These are phyloP conservation scores for Nebria ingens DNA, from an alignment of 1,140 invertebrate species.

Conservation along the genomic window DNA sequence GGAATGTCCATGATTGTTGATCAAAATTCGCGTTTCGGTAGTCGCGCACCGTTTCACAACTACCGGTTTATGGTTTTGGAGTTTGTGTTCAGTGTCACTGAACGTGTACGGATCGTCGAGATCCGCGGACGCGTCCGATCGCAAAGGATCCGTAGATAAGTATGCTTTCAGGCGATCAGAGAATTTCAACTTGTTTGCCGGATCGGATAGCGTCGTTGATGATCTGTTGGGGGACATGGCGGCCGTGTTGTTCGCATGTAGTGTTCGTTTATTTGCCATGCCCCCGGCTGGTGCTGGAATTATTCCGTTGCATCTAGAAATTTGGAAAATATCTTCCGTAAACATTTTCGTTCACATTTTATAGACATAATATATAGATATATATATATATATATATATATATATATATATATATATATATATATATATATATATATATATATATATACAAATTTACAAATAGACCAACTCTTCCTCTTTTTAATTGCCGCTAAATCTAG, in stretches of 20 bases:
- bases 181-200: not conserved
- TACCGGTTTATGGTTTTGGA: not conserved
- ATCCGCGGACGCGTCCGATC: not conserved
- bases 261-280: not conserved
- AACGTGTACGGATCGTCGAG: constrained; percentile 11
- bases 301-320: not conserved
- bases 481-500: too few relatives aligned
- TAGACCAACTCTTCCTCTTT: too few relatives aligned
- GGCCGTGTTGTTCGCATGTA: not conserved
- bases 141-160: not conserved
- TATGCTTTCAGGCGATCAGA: not conserved
- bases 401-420: too few relatives aligned
- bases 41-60: not conserved
- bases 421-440: too few relatives aligned
- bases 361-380: too few relatives aligned
- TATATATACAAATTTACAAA: too few relatives aligned
- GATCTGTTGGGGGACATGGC: not conserved
- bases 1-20: not conserved
- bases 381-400: too few relatives aligned
- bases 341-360: too few relatives aligned
- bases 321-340: too few relatives aligned
- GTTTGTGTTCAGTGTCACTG: not conserved
- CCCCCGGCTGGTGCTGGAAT: not conserved
- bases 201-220: not conserved
- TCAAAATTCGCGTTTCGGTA: not conserved